phyloP scores from a whole-genome alignment of 2,797 vertebrate genomes.

The Schizopygopsis malacanthus region DNA sequence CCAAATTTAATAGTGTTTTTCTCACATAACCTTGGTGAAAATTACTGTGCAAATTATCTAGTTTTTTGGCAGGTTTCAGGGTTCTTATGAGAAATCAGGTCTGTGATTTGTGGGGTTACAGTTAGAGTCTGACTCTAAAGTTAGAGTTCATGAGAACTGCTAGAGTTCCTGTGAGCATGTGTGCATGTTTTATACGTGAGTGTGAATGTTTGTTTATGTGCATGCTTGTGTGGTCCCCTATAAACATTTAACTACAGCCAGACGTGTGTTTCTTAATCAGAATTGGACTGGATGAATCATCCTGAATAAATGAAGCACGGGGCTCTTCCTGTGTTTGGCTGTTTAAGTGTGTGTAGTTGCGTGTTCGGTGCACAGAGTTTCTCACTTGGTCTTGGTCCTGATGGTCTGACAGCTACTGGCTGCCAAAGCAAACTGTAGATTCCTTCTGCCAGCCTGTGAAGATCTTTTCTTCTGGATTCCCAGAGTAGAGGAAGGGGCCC shows the following conservation, averaged over 20 bases:
- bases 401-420: constrained; percentile 38
- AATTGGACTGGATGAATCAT: constrained; percentile 31
- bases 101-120: neutral
- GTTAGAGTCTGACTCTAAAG: too few relatives aligned
- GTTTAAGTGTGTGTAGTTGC: constrained; percentile 12
- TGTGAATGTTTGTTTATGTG: constrained; percentile 34
- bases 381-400: constrained; percentile 13
- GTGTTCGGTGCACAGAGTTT: neutral
- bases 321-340: constrained; percentile 10
- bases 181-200: constrained; percentile 1
- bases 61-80: neutral
- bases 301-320: constrained; percentile 6
- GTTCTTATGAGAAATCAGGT: neutral
- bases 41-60: neutral
- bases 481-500: neutral
- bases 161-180: neutral
- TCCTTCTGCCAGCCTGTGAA: neutral
- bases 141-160: neutral
- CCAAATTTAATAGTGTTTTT: neutral
- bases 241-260: constrained; percentile 28
- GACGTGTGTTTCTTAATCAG: neutral
- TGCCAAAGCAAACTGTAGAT: constrained; percentile 42
- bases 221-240: constrained; percentile 41
- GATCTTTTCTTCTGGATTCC: constrained; percentile 23
- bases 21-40: neutral